Conservation (phyloP, 2,797 vertebrate species). For the Florisuga fusca region DNA sequence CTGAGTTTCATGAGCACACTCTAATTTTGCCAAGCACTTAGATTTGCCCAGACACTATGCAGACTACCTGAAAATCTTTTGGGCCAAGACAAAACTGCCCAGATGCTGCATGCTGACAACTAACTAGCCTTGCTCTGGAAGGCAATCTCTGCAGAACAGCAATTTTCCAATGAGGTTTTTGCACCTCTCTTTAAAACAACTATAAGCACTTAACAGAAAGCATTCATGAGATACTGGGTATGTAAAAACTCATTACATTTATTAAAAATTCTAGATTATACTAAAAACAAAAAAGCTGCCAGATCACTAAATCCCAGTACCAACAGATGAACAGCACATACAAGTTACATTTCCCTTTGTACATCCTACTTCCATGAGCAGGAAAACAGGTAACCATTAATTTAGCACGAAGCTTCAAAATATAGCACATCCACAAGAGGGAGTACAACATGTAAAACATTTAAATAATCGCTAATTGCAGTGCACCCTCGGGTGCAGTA, state of each 20-base stretch:
- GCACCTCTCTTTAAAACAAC: not conserved
- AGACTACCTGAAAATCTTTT: not conserved
- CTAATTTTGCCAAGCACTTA: not conserved
- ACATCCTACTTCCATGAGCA: not conserved
- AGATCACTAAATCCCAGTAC: not conserved
- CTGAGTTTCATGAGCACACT: not conserved
- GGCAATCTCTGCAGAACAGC: not conserved
- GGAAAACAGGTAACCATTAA: not conserved
- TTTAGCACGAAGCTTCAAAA: not conserved
- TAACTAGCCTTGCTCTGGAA: not conserved
- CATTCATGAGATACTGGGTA: accelerated
- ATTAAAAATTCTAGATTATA: not conserved
- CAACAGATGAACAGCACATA: not conserved
- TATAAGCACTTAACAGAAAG: not conserved
- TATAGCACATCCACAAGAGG: accelerated
- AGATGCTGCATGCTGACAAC: not conserved
- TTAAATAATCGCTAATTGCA: not conserved
- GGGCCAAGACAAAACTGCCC: not conserved
- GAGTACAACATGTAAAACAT: not conserved
- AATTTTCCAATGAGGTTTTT: not conserved
- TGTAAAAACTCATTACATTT: not conserved
- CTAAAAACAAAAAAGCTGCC: not conserved
- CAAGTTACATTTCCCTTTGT: not conserved
- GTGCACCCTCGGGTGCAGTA: not conserved
- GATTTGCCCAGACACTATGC: accelerated